Base-by-base conservation (phyloP, 2,113 vertebrate species). In the Peucedramus taeniatus region DNA sequence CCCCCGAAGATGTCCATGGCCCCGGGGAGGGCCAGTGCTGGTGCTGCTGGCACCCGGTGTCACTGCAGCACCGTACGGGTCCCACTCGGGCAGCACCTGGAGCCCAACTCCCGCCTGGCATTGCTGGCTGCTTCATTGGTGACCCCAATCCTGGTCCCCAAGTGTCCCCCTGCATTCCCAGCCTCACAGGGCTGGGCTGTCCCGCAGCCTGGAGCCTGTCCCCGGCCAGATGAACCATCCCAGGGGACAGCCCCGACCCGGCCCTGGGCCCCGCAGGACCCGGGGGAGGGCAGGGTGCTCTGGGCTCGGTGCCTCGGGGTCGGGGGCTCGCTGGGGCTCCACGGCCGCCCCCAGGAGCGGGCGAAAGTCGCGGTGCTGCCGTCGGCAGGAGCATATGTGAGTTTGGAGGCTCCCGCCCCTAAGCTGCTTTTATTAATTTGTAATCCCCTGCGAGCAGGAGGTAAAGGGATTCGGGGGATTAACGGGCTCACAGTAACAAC, bases 381-480 rank as follows among this genome's bases (percentile, higher is more conserved):
- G 75, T 19, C 8, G 7, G 82, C 79, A 35, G 95, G 88, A 96
- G 64, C 96, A 97, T 97, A 93, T 96, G 92, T 53, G 94, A 51
- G 66, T 74, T 71, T 15, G 74, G 91, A 92, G 76, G 49, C 92
- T 95, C 91, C 95, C 30, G 35, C 90, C 94, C 85, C 72, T 97
- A 96, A 97, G 87, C 95, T 87, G 94, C 96, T 96, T 97, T 96
- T 96, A 97, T 97, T 97, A 97, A 97, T 97, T 88, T 96, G 94
- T 96, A 97, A 97, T 96, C 96, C 95, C 86, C 96, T 3, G 95
- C 82, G 72, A 92, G 94, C 95, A 92, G 92, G 96, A 93, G 93
- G 95, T 97, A 98, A 98, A 96, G 94, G 93, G 97, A 97, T 97
- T 97, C 37, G 28, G 54, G 70, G 81, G 96, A 96, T 98, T 97